Conservation (phyloP, 2,888 invertebrate genomes). For the Andrena camellia region DNA sequence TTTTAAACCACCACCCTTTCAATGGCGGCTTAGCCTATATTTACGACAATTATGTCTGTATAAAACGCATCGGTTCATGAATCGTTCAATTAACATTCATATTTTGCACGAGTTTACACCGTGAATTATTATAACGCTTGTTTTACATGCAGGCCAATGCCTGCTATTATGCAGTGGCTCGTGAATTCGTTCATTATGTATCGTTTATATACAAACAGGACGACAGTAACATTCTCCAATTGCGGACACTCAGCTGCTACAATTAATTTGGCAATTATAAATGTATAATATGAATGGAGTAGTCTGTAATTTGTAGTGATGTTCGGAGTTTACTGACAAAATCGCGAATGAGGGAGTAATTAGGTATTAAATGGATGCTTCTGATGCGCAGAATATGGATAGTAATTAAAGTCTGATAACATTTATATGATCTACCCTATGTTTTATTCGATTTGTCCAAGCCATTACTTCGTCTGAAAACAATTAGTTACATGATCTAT, state of each 20-base stretch:
- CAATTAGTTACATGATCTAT: too few relatives aligned
- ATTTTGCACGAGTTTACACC: neutral
- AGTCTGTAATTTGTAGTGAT: neutral
- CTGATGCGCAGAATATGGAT: neutral
- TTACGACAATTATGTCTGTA: neutral
- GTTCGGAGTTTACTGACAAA: neutral
- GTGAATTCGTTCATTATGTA: constrained; percentile 1
- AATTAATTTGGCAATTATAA: constrained; percentile 4
- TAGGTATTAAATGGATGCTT: neutral
- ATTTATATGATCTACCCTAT: neutral
- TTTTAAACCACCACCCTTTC: neutral
- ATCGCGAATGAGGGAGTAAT: neutral
- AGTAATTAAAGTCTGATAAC: neutral
- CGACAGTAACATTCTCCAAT: neutral
- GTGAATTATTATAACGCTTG: neutral
- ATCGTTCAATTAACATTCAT: neutral
- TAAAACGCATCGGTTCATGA: neutral
- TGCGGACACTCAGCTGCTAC: neutral
- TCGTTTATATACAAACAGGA: too few relatives aligned
- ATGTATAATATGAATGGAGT: neutral
- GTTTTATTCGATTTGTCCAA: neutral
- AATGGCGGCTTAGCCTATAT: neutral
- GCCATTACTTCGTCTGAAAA: neutral
- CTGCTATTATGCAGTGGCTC: neutral
- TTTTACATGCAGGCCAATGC: neutral